Evolutionary conservation across 2,113 vertebrate genomes (phyloP).

Genomic region (Notarius lentiginosus): DNA sequence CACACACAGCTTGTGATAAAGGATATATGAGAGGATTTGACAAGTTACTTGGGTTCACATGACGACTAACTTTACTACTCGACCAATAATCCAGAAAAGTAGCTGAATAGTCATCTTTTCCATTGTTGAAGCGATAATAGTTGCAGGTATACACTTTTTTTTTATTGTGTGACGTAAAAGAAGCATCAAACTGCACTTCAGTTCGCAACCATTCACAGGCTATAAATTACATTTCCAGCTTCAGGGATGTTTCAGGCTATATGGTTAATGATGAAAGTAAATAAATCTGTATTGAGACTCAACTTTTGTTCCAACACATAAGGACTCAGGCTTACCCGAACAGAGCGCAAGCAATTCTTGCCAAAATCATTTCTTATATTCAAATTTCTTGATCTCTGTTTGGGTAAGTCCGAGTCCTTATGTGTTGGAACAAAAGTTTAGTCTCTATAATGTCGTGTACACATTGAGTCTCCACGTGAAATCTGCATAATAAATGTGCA

Average conservation of each 20-base stretch:
- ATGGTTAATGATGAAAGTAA: not conserved
- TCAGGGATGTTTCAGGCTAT: not conserved
- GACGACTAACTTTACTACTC: not conserved
- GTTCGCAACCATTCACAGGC: no score
- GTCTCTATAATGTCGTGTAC: no score
- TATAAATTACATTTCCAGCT: not conserved
- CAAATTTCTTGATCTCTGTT: no score
- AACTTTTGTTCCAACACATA: no score
- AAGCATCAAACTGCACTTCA: no score
- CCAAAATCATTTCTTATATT: no score
- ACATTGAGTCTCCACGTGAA: no score
- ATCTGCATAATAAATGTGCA: not conserved
- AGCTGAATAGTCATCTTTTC: not conserved
- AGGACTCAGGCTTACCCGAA: no score
- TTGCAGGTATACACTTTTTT: not conserved
- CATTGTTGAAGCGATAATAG: not conserved
- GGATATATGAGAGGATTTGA: not conserved
- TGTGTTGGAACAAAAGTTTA: no score
- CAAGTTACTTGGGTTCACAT: not conserved
- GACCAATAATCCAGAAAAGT: not conserved
- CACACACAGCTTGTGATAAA: conserved; percentile 4
- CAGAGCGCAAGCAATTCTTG: no score
- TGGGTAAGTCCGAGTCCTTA: no score
- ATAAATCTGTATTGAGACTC: not conserved
- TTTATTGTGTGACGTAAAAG: no score